These are phyloP conservation scores for Puntigrus tetrazona DNA, from an alignment of 2,113 vertebrate species.

Conservation along the genomic window DNA sequence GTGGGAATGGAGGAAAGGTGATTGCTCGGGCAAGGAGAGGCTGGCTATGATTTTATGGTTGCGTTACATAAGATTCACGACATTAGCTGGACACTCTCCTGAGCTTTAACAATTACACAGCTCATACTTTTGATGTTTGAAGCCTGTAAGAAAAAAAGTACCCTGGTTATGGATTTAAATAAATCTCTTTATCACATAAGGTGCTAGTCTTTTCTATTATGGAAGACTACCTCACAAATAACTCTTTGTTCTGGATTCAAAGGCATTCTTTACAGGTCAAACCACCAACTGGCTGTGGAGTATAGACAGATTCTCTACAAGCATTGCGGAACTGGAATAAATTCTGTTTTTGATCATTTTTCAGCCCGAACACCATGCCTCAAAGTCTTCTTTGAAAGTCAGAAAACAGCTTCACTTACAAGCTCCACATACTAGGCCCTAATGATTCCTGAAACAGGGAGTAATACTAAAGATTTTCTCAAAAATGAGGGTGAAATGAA, in stretches of 20 bases:
- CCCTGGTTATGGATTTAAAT: constrained; percentile 50
- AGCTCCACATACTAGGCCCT: constrained; percentile 38
- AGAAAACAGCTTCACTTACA: constrained; percentile 49
- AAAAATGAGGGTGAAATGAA: constrained; percentile 48
- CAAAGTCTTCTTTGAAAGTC: constrained; percentile 42
- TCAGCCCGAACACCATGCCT: constrained; percentile 9
- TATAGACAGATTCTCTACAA: no score
- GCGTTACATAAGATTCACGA: background rate
- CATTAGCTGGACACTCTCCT: background rate
- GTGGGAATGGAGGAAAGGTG: background rate
- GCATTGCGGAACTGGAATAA: no score
- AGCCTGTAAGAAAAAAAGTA: constrained; percentile 7
- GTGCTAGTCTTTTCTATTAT: constrained; percentile 53
- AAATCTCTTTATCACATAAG: constrained; percentile 50
- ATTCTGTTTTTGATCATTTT: constrained; percentile 43
- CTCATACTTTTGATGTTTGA: constrained; percentile 20
- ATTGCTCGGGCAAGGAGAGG: background rate
- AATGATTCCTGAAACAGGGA: constrained; percentile 42
- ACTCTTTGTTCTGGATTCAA: constrained; percentile 52
- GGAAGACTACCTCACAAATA: constrained; percentile 43
- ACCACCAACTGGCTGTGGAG: constrained; percentile 39
- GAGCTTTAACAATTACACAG: background rate
- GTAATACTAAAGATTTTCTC: constrained; percentile 35
- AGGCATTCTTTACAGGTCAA: constrained; percentile 50
- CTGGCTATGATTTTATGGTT: background rate